phyloP scores from a whole-genome alignment of 2,797 vertebrate species.

The Helicolenus hilgendorfi region DNA sequence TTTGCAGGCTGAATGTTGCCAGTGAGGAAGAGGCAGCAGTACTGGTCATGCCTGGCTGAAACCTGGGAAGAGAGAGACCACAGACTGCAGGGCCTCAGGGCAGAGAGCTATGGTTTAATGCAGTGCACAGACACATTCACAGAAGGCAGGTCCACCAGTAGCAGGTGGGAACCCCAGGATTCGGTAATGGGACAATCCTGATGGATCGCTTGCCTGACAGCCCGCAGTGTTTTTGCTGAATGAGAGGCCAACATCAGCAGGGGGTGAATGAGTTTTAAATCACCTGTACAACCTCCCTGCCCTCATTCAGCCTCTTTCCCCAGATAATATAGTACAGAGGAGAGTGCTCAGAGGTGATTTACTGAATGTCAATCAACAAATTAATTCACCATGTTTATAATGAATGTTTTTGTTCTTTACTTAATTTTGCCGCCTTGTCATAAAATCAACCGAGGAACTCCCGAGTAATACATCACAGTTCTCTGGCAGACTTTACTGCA shows the following conservation, averaged over 20 bases:
- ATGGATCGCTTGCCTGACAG: conserved; percentile 69
- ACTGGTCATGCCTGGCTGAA: conserved; percentile 18
- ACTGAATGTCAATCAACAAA: background rate
- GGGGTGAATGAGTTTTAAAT: conserved; percentile 76
- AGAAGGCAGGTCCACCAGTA: conserved; percentile 28
- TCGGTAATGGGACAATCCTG: conserved; percentile 73
- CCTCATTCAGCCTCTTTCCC: background rate
- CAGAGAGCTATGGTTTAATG: conserved; percentile 7
- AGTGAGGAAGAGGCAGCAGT: background rate
- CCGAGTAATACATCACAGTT: background rate
- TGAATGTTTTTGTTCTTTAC: background rate
- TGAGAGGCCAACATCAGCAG: conserved; percentile 61
- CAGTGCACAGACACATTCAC: background rate
- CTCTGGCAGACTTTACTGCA: background rate
- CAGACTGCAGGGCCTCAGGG: conserved; percentile 36
- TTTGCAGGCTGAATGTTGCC: conserved; percentile 4
- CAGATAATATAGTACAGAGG: background rate
- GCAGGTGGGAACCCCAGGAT: conserved; percentile 81
- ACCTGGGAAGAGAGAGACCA: conserved; percentile 2
- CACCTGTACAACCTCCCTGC: conserved; percentile 35
- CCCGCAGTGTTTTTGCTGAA: conserved; percentile 54
- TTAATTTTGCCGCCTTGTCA: background rate
- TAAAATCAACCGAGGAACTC: background rate
- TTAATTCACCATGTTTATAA: conserved; percentile 3
- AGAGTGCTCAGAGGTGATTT: conserved; percentile 5